Base-by-base conservation (phyloP, 2,113 vertebrate species). In the Caloenas nicobarica region DNA sequence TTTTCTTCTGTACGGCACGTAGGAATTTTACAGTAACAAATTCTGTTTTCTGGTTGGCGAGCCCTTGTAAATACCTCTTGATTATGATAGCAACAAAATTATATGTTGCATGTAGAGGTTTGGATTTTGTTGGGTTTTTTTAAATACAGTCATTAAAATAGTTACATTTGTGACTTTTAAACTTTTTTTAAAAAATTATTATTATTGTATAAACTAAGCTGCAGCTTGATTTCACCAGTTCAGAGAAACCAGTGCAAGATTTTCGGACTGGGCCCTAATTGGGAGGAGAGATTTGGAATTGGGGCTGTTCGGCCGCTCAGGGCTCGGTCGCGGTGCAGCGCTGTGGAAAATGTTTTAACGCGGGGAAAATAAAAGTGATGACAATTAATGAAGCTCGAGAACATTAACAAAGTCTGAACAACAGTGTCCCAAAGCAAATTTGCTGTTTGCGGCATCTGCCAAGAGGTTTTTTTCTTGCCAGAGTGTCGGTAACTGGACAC, bases 401-500 rank as follows among this genome's bases (percentile, higher is more conserved):
- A 64, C 90, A 26, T 78, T 56, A 68, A 17, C 38, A 0, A 46
- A 74, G 90, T 51, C 86, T 61, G 94, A 83, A 80, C 40, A 50
- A 69, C 81, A 8, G 70, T 14, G 60, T 78, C 87, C 91, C 82
- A 11, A 8, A 4, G 26, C 51, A 36, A n/a, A 73, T 36, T 14
- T 12, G 92, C 91, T 29, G 60, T 5, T 70, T 3, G 81, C 57
- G 0, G 58, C 9, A 34, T 17, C 48, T 85, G 96, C 95, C 96
- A 94, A 38, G 89, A 93, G 58, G 23, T 22, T 22, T 24, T 33
- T 68, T 42, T 92, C 57, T 90, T 90, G 95, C 92, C 95, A 90
- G 78, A 82, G 83, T 29, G 76, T 46, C 96, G 97, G 96, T 79
- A 91, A 91, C 89, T 61, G 69, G 93, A 91, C 93, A 88, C 94